Conservation (phyloP, 2,888 invertebrate species). For the Saturnia japonica region DNA sequence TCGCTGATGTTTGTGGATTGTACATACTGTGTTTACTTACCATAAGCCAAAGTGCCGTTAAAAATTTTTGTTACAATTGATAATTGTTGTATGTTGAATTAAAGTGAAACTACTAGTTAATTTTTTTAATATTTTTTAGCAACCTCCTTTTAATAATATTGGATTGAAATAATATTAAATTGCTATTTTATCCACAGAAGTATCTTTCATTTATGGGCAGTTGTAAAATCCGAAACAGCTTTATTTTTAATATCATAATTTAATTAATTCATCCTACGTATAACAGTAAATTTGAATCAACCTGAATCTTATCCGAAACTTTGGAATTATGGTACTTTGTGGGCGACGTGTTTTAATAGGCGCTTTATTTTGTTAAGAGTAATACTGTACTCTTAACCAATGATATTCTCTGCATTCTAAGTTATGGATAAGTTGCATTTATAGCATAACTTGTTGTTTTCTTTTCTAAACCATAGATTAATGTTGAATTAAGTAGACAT, state of each 20-base stretch:
- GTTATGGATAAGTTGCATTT: background rate
- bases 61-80: no score
- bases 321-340: background rate
- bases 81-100: no score
- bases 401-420: background rate
- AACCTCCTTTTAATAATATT: no score
- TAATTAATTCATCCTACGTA: background rate
- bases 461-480: background rate
- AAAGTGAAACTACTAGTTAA: no score
- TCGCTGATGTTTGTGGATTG: no score
- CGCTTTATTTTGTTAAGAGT: background rate
- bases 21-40: no score
- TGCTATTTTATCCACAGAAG: background rate
- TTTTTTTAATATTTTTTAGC: no score
- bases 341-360: slow-evolving; percentile 2
- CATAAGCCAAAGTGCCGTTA: no score
- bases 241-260: slow-evolving; percentile 3
- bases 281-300: slow-evolving; percentile 4
- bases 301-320: slow-evolving; percentile 5
- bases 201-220: background rate
- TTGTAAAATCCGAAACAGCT: background rate
- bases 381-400: background rate
- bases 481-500: background rate
- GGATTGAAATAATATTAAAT: no score
- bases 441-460: background rate